phyloP scores from a whole-genome alignment of 2,888 invertebrate genomes.

The Lapara coniferarum region DNA sequence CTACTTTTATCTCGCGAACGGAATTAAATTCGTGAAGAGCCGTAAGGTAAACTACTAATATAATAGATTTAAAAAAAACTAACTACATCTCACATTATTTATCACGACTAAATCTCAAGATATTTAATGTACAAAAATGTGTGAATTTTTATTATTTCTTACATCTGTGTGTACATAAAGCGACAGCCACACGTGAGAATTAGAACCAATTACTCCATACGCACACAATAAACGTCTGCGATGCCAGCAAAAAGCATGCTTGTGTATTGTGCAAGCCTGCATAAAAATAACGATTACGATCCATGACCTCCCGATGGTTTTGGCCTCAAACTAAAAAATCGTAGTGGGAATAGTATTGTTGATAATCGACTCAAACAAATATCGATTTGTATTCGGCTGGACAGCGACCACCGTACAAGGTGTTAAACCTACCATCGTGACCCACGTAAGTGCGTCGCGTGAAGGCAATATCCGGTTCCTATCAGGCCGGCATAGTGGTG shows the following conservation, averaged over 20 bases:
- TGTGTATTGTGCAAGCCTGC: background rate
- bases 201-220: constrained; percentile 13
- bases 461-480: too few species aligned
- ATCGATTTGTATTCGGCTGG: too few species aligned
- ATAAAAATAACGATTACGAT: background rate
- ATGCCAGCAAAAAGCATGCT: background rate
- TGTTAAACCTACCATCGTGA: too few species aligned
- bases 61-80: too few species aligned
- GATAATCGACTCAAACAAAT: too few species aligned
- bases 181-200: constrained; percentile 4
- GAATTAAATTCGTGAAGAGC: too few species aligned
- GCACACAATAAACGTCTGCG: constrained; percentile 3
- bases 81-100: background rate
- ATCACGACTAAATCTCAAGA: background rate
- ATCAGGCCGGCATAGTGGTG: too few species aligned
- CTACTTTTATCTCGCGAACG: too few species aligned
- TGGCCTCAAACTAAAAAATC: background rate
- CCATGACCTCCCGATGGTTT: background rate
- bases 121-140: background rate
- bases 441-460: too few species aligned
- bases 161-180: constrained; percentile 11
- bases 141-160: constrained; percentile 3
- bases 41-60: too few species aligned
- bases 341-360: too few species aligned
- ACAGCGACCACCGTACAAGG: too few species aligned